These are phyloP conservation scores for Pinctada fucata DNA, from an alignment of 2,888 invertebrate genomes.

Conservation along the genomic window DNA sequence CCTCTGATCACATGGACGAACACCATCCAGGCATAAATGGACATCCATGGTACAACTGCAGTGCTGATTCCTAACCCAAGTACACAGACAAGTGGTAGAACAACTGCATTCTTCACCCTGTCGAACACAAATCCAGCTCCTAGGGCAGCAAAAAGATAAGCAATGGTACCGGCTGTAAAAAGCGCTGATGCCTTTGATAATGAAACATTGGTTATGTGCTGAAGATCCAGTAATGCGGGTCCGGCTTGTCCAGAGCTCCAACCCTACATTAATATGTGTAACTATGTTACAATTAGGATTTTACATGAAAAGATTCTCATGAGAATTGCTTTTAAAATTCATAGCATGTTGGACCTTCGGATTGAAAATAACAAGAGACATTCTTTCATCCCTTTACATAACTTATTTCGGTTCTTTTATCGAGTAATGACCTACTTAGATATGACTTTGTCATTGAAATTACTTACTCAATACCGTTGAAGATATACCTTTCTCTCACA, in stretches of 20 bases:
- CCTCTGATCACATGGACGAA: slow-evolving; percentile 65
- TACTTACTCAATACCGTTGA: too few species aligned
- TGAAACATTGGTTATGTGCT: slow-evolving; percentile 67
- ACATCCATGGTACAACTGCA: slow-evolving; percentile 72
- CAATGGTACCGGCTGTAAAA: slow-evolving; percentile 74
- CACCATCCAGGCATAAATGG: slow-evolving; percentile 60
- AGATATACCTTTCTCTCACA: too few species aligned
- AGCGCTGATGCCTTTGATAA: slow-evolving; percentile 71
- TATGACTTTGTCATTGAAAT: too few species aligned
- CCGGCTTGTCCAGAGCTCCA: slow-evolving; percentile 75
- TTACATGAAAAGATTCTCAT: too few species aligned
- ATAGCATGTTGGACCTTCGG: too few species aligned
- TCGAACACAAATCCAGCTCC: slow-evolving; percentile 69
- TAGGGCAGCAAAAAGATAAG: slow-evolving; percentile 75
- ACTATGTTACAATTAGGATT: too few species aligned
- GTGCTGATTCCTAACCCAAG: slow-evolving; percentile 71
- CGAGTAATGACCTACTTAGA: too few species aligned
- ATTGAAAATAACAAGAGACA: too few species aligned
- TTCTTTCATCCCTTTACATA: too few species aligned
- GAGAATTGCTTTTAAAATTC: too few species aligned
- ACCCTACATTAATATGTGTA: too few species aligned
- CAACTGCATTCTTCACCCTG: slow-evolving; percentile 61
- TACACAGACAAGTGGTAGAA: slow-evolving; percentile 73
- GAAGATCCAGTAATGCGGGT: slow-evolving; percentile 75
- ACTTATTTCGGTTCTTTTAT: too few species aligned